A percentile compares a stretch with the other conserved stretches of the same genome.
Conservation (phyloP, 2,888 invertebrate species). For the Drosophila anomalata region DNA sequence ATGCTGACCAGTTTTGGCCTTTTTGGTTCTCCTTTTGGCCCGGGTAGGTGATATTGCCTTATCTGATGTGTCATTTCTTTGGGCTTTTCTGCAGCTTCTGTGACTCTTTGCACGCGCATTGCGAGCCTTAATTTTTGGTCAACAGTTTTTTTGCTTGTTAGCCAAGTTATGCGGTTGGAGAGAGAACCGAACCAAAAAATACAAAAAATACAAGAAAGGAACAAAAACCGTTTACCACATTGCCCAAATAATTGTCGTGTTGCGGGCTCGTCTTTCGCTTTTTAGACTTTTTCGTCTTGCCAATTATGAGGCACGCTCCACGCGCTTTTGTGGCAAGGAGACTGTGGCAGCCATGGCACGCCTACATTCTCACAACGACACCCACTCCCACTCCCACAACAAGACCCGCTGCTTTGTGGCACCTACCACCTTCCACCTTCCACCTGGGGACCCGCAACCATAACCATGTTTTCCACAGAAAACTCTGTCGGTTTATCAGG, state of each 20-base stretch:
- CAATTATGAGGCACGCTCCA: conserved; percentile 71
- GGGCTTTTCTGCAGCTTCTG: conserved; percentile 67
- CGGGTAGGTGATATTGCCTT: conserved; percentile 82
- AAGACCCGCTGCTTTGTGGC: conserved; percentile 36
- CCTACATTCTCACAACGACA: conserved; percentile 35
- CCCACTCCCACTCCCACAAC: conserved; percentile 27
- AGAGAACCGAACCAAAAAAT: conserved; percentile 6
- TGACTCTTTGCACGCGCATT: conserved; percentile 68
- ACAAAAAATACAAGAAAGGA: not conserved
- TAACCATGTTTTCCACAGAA: conserved; percentile 43
- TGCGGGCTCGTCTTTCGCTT: conserved; percentile 27
- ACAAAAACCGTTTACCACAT: conserved; percentile 61
- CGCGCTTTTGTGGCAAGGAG: conserved; percentile 24
- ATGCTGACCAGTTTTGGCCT: conserved; percentile 6
- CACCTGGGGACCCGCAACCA: conserved; percentile 31
- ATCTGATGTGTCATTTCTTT: conserved; percentile 82
- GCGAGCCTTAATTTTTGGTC: conserved; percentile 56
- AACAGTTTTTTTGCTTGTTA: conserved; percentile 76
- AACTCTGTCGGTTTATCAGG: conserved; percentile 40
- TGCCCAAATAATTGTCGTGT: conserved; percentile 63
- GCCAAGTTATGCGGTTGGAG: conserved; percentile 50
- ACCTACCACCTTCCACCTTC: conserved; percentile 39
- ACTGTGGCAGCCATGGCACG: conserved; percentile 27
- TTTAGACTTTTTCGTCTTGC: conserved; percentile 17
- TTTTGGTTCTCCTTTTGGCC: conserved; percentile 47